Conservation (phyloP, 1,140 invertebrate species). For the Cardiocondyla obscurior region DNA sequence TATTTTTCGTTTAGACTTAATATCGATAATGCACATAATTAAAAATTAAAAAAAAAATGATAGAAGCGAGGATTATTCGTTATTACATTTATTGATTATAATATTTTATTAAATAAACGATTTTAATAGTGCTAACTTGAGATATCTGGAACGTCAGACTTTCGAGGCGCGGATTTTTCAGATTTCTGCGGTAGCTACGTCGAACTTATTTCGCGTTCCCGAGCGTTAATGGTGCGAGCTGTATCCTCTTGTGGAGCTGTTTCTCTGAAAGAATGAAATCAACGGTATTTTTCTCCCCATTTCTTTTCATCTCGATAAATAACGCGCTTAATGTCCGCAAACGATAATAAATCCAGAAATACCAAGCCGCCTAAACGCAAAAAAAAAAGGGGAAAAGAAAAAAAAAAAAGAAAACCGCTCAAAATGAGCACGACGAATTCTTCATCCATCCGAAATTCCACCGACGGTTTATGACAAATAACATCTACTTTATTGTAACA, state of each 20-base stretch:
- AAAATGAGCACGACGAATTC: not conserved
- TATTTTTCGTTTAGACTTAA: not conserved
- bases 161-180: not conserved
- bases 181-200: not conserved
- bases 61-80: too few relatives aligned
- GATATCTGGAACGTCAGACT: not conserved
- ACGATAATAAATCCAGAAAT: conserved; percentile 11
- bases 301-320: not conserved
- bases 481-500: conserved; percentile 42
- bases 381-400: not conserved
- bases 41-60: not conserved
- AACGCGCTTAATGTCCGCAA: not conserved
- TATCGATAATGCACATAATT: not conserved
- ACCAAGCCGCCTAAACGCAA: not conserved
- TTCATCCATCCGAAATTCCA: not conserved
- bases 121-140: not conserved
- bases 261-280: conserved; percentile 41
- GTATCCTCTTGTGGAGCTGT: conserved; percentile 1
- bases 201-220: conserved; percentile 2
- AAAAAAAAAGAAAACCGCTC: not conserved
- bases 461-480: conserved; percentile 34
- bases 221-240: not conserved
- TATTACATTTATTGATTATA: conserved; percentile 24
- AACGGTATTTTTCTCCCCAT: not conserved
- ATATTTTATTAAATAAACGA: conserved; percentile 8